Base-by-base conservation (phyloP, 2,113 vertebrate species). In the Poeciliopsis turrubarensis region DNA sequence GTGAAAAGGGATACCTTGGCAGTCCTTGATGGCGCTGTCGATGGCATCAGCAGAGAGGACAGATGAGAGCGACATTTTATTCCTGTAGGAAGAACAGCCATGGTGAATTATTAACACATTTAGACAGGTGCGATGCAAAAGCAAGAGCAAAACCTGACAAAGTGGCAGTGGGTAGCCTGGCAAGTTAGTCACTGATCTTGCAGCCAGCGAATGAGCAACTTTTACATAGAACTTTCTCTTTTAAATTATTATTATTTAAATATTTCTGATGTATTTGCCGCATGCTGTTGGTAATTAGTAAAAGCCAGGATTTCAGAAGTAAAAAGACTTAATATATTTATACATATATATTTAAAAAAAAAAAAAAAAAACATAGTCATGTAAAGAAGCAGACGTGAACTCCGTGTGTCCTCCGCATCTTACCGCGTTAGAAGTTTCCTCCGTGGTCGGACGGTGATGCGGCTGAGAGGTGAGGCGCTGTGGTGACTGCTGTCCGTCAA, bases 41-140 rank as follows among this genome's bases (percentile, higher is more conserved):
- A 99, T 97, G 90, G 96, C 98, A n/a, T 95, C 95, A 85, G 97
- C 95, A 68, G 94, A 96, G 68, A 99, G 96, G 79, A 99, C 60
- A 54, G 97, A 97, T 77, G 95, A 94, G 86, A 99, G 94, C 73
- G 96, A 97, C 98, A 99, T 99, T 81, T 91, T 96, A 89, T 91
- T 94, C 92, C 96, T 97, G 90, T 78, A 75, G 77, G 81, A 83
- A 51, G 44, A 87, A 90, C 74, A 88, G 89, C 0, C 39, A n/a
- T 60, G 51, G 70, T 91, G 77, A 91, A 92, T 92, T 86, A 93
- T 91, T 92, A 77, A 93, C 67, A 87, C 51, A 79, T 73, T 68
- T 72, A 68, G 29, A 57, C 57, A 76, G 70, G 75, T 65, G 80
- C 73, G 64, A 39, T 2, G 60, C 31, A 73, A 74, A 71, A 15